Evolutionary conservation across 2,797 vertebrate species (phyloP), one percentile per base, ranked within the genome.

Genomic region (Catostomus latipinnis): DNA sequence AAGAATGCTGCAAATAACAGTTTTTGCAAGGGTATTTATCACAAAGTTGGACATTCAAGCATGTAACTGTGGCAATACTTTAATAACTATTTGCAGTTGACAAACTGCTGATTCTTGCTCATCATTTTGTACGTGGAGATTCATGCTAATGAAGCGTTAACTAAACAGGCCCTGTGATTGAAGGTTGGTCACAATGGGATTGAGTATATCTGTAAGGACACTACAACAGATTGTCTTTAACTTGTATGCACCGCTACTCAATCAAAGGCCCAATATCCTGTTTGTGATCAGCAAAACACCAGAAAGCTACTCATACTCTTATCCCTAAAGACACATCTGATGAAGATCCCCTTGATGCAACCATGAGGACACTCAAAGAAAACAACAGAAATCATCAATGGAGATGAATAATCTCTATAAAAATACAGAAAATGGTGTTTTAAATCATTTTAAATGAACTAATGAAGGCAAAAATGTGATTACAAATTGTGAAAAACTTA

Each of bases 151-250:
- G 81, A 83, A 83, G 81, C 56, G 53, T 71, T 80, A 80, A 80
- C 70, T 58, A 72, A 73, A 80, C 53, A 80, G 78, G 76, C 80
- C 71, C 71, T 14, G 53, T 65, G 82, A 83, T 76, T 83, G 85
- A 84, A 83, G 81, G 85, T 68, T 83, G 84, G 49, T 74, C 83
- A 84, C 76, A 54, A 63, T 71, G 83, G 85, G 75, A 86, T 80
- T 82, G 71, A 11, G 54, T 54, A 14, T 82, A 73, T 82, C 80
- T 68, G 76, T 66, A 18, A 79, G 81, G 81, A 84, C 75, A 72
- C 72, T 71, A 69, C 56, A 81, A 86, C 85, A 86, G 78, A 76
- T 78, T 62, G 62, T 82, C 81, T 78, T 76, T 78, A 78, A 78
- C 85, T 84, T 60, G 62, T 61, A 81, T 54, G 80, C 76, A 69